Evolutionary conservation across 2,888 invertebrate species (phyloP).

Genomic region (Smittia aterrima): DNA sequence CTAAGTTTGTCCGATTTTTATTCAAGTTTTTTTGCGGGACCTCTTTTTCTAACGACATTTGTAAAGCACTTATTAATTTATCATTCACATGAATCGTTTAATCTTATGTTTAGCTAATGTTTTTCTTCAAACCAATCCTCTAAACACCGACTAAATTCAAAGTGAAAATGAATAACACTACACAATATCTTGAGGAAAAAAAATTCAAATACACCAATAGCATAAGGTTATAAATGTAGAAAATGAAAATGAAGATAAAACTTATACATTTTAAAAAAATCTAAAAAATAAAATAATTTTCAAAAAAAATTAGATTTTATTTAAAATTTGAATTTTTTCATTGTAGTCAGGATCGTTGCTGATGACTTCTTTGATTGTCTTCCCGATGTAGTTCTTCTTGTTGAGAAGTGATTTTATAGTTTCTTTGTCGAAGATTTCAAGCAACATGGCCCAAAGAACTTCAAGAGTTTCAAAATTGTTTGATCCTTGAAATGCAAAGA

Average conservation of each 20-base stretch:
- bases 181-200: constrained; percentile 1
- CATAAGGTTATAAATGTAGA: constrained; percentile 1
- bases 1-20: no score
- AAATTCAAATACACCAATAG: constrained; percentile 8
- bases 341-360: no score
- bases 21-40: constrained; percentile 3
- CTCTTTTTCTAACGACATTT: background rate
- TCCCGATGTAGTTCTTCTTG: no score
- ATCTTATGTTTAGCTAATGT: background rate
- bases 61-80: background rate
- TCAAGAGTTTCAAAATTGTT: no score
- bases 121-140: background rate
- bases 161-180: constrained; percentile 1
- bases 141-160: background rate
- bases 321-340: no score
- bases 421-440: no score
- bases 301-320: no score
- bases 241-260: background rate
- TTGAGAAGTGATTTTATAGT: no score
- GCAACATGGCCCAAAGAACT: no score
- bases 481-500: no score
- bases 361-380: no score
- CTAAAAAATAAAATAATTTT: no score
- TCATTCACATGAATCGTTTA: background rate
- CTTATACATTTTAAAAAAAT: background rate